Evolutionary conservation across 2,888 invertebrate genomes (phyloP), one percentile per base, ranked within the genome.

Genomic region (Lutraria lutraria): DNA sequence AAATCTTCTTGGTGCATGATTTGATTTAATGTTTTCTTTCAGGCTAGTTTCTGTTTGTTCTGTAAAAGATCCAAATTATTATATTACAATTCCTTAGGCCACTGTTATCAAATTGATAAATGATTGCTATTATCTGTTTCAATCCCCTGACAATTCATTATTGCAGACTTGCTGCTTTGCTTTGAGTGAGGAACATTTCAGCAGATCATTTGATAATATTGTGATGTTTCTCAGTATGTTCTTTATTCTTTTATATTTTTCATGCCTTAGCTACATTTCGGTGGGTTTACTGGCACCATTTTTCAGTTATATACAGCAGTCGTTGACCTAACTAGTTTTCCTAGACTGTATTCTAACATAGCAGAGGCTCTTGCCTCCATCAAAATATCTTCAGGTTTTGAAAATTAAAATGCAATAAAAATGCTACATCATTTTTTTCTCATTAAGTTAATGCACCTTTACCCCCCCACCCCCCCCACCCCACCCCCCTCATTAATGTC

Each of bases 31-130:
- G n/a, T 68, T 3, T 68, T 68, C 63, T 68, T 43, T 25, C 25
- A 68, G 63, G 63, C 63, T 68, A 68, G 63, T 25, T 68, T 21
- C 12, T 25, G 25, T 68, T 68, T 68, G 63, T 68, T 68, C 63
- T 68, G 12, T 68, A 68, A 68, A 25, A 68, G 63, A 68, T 68
- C 63, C 25, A 25, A 68, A 68, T 68, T 68, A 68, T 68, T 68
- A 68, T 68, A 68, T 68, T 68, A 68, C 63, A 25, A 25, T 68
- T 68, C 63, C 63, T 68, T n/a, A n/a, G 63, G 63, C 63, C 63
- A 68, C 13, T 25, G 25, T 68, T 68, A 68, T n/a, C 63, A 68
- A 25, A 68, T 68, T 68, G 63, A 68, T 68, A 68, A 68, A 68
- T 68, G 63, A 68, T 68, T n/a, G 63, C 63, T 25, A 68, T 68